These are phyloP conservation scores for Liopterus haemorrhoidalis DNA, from an alignment of 2,888 invertebrate genomes.

Conservation along the genomic window DNA sequence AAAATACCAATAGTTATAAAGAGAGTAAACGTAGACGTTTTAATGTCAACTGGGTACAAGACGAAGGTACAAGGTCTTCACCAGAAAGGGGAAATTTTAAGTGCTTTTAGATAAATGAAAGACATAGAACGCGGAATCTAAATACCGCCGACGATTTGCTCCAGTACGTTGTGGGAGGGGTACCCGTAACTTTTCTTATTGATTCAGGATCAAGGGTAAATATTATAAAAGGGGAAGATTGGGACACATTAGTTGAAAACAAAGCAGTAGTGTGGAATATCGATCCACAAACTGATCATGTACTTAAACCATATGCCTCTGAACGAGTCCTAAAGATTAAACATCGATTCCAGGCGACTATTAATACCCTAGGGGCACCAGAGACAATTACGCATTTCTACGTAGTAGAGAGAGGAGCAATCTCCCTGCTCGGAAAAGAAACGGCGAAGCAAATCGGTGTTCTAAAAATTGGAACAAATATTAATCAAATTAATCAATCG, in stretches of 20 bases:
- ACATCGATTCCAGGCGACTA: constrained; percentile 21
- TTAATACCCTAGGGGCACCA: constrained; percentile 12
- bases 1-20: too few species aligned
- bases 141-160: constrained; percentile 21
- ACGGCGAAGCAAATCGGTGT: constrained; percentile 28
- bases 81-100: constrained; percentile 3
- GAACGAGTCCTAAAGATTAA: constrained; percentile 15
- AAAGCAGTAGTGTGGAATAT: constrained; percentile 25
- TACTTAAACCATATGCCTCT: constrained; percentile 26
- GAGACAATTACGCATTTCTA: constrained; percentile 26
- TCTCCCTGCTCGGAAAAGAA: constrained; percentile 29
- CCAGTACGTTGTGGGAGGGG: constrained; percentile 25
- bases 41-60: not conserved
- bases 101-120: constrained; percentile 15
- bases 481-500: constrained; percentile 16
- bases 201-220: constrained; percentile 29
- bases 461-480: constrained; percentile 27
- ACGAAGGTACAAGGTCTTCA: not conserved
- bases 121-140: not conserved
- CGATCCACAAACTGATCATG: constrained; percentile 10
- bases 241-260: constrained; percentile 18
- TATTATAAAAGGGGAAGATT: constrained; percentile 27
- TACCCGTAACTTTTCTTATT: constrained; percentile 25
- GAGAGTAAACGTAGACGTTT: too few species aligned
- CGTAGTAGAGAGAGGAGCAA: constrained; percentile 25